Conservation (phyloP, 2,888 invertebrate genomes). For the Drosophila monieri region DNA sequence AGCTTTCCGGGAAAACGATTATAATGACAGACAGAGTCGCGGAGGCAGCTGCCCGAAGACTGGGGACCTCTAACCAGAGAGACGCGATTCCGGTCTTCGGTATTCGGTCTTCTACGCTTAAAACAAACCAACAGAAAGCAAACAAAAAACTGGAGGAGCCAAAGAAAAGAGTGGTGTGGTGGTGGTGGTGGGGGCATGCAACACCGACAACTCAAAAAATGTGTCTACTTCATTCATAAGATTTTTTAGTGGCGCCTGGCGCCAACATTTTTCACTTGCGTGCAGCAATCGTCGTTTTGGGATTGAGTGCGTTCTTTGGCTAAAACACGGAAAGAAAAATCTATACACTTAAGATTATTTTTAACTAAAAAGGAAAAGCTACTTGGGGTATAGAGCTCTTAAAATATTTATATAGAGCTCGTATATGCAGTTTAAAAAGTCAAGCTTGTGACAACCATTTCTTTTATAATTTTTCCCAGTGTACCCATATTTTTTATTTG, state of each 20-base stretch:
- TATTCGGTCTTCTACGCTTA: conserved; percentile 23
- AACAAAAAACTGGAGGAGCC: conserved; percentile 8
- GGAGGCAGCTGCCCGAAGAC: conserved; percentile 8
- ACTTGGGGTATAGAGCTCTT: background rate
- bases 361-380: too few relatives aligned
- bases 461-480: conserved; percentile 7
- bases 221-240: conserved; percentile 78
- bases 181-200: conserved; percentile 17
- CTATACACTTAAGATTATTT: background rate
- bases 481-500: conserved; percentile 28
- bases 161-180: background rate
- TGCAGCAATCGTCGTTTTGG: conserved; percentile 62
- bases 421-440: too few relatives aligned
- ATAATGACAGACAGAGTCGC: conserved; percentile 49
- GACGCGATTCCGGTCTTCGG: conserved; percentile 59
- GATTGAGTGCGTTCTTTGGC: conserved; percentile 32
- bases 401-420: background rate
- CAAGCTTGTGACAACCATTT: too few relatives aligned
- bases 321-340: conserved; percentile 9
- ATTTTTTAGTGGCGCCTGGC: conserved; percentile 80
- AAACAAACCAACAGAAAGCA: conserved; percentile 38
- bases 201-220: conserved; percentile 56
- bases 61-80: conserved; percentile 13
- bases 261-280: conserved; percentile 78
- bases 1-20: conserved; percentile 62